These are phyloP conservation scores for Chrysolina oricalcia DNA, from an alignment of 2,888 invertebrate species.

Conservation along the genomic window DNA sequence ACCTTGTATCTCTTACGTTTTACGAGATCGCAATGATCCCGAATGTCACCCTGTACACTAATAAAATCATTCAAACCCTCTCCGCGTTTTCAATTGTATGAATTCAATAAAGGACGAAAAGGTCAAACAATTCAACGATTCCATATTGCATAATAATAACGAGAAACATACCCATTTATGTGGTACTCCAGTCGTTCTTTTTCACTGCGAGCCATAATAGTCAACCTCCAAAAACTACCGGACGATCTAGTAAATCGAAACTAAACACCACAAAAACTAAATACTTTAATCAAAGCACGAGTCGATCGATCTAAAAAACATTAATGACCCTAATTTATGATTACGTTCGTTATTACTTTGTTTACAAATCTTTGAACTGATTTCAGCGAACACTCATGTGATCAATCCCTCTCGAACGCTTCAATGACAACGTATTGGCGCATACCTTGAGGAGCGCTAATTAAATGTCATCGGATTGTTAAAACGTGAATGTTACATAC, in stretches of 20 bases:
- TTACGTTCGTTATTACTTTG: conserved; percentile 22
- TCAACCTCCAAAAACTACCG: conserved; percentile 8
- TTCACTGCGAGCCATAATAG: conserved; percentile 18
- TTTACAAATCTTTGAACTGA: conserved; percentile 19
- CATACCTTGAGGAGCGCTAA: conserved; percentile 15
- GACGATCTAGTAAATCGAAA: not conserved
- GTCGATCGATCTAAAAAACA: conserved; percentile 13
- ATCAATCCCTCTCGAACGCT: not conserved
- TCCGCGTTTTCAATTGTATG: not conserved
- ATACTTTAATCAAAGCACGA: not conserved
- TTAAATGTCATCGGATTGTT: not conserved
- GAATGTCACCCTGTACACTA: too few relatives aligned
- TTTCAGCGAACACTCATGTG: not conserved
- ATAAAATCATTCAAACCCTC: too few relatives aligned
- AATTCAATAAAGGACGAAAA: conserved; percentile 1
- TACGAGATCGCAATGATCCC: too few relatives aligned
- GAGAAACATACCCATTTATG: conserved; percentile 34
- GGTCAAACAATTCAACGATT: not conserved
- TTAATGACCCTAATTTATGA: conserved; percentile 33
- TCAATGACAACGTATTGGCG: not conserved
- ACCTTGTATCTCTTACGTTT: too few relatives aligned
- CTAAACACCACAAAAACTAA: conserved; percentile 10
- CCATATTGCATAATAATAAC: not conserved
- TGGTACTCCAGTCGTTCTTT: conserved; percentile 32
- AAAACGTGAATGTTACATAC: not conserved